A percentile compares a stretch with the other conserved stretches of the same genome.
Evolutionary conservation across 2,113 vertebrate species (phyloP).

Genomic region (Periophthalmus modestus): DNA sequence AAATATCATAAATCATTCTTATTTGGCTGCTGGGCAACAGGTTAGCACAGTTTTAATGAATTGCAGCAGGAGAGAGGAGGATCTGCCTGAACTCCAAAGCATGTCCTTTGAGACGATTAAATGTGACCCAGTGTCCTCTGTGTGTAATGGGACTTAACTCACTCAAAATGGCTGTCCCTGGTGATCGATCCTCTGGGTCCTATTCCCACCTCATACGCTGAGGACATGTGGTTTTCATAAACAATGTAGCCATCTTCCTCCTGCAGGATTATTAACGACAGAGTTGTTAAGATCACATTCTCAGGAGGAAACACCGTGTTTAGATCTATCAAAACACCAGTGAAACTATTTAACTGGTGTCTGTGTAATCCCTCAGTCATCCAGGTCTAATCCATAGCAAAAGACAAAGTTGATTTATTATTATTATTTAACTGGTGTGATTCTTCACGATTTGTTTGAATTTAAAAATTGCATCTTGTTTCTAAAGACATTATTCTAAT

Average conservation of each 20-base stretch:
- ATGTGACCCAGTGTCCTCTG: conserved; percentile 3
- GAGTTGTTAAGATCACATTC: not conserved
- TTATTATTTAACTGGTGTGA: no score
- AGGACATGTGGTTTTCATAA: conserved; percentile 75
- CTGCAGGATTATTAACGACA: conserved; percentile 32
- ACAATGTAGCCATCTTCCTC: conserved; percentile 56
- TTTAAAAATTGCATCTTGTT: no score
- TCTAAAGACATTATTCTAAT: no score
- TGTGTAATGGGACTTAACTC: conserved; percentile 35
- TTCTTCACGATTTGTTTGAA: no score
- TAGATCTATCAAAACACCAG: no score
- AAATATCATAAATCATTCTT: not conserved
- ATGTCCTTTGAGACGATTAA: conserved; percentile 7
- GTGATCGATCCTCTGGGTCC: conserved; percentile 74
- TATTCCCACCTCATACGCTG: conserved; percentile 68
- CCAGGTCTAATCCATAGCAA: no score
- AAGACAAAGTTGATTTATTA: no score
- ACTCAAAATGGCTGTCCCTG: conserved; percentile 78
- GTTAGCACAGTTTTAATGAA: not conserved
- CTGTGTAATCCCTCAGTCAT: no score
- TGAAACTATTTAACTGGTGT: no score
- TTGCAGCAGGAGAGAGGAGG: not conserved
- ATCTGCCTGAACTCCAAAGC: not conserved
- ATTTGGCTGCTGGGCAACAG: not conserved
- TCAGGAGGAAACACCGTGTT: no score